A percentile compares a stretch with the other conserved stretches of the same genome.
Conservation (phyloP, 2,888 invertebrate species). For the Caenorhabditis sp. region DNA sequence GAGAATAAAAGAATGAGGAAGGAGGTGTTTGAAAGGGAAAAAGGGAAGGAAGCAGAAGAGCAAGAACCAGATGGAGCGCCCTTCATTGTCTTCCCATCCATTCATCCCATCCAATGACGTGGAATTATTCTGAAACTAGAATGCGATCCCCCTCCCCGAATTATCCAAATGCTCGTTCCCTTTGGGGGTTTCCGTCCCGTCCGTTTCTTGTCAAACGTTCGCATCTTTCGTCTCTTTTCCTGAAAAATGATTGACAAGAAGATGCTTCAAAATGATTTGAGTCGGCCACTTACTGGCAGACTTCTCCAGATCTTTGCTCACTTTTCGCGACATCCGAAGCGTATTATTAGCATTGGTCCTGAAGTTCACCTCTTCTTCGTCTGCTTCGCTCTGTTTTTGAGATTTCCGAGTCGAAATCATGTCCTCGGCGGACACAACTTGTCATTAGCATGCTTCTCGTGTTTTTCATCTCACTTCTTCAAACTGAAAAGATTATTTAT, state of each 20-base stretch:
- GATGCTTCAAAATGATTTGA: conserved; percentile 32
- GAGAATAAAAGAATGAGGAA: conserved; percentile 38
- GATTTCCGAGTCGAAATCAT: not conserved
- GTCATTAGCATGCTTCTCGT: conserved; percentile 32
- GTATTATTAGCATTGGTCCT: conserved; percentile 29
- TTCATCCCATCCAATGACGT: not conserved
- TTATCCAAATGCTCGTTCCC: not conserved
- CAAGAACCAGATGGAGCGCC: conserved; percentile 26
- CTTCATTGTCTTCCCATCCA: not conserved
- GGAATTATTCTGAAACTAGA: too few species aligned
- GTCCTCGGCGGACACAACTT: conserved; percentile 24
- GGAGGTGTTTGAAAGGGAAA: conserved; percentile 18
- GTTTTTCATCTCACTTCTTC: not conserved
- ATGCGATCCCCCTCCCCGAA: too few species aligned
- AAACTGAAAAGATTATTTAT: not conserved
- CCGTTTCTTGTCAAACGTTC: conserved; percentile 41
- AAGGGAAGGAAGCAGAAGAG: not conserved
- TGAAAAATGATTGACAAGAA: conserved; percentile 44
- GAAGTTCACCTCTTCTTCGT: conserved; percentile 42
- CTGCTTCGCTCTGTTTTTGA: conserved; percentile 48
- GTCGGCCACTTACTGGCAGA: conserved; percentile 13
- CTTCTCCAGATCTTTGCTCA: conserved; percentile 50
- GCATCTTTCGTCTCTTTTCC: conserved; percentile 26
- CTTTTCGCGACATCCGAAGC: conserved; percentile 14
- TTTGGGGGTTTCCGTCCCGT: not conserved